Evolutionary conservation across 2,888 invertebrate genomes (phyloP).

Genomic region (Steinernema hermaphroditum): DNA sequence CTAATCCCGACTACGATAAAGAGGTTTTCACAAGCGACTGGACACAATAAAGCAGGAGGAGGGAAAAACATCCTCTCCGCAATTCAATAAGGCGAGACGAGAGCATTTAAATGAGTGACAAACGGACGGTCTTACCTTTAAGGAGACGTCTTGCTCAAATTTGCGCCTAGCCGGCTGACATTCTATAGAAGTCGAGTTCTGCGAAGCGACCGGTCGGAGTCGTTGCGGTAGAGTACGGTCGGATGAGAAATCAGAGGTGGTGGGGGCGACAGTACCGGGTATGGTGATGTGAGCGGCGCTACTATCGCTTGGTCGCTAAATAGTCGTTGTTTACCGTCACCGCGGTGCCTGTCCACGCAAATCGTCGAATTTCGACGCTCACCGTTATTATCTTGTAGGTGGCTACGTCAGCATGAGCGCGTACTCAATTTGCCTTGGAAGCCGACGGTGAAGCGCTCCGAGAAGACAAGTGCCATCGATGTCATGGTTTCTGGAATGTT

Average conservation of each 20-base stretch:
- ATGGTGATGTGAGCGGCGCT: constrained; percentile 17
- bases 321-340: constrained; percentile 11
- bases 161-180: constrained; percentile 16
- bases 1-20: constrained; percentile 18
- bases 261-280: constrained; percentile 33
- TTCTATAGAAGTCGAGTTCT: constrained; percentile 6
- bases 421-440: constrained; percentile 83
- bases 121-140: not conserved
- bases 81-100: no score
- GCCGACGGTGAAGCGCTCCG: constrained; percentile 82
- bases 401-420: constrained; percentile 88
- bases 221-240: constrained; percentile 8
- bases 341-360: constrained; percentile 3
- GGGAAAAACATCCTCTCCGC: not conserved
- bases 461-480: constrained; percentile 91
- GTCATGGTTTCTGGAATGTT: constrained; percentile 58
- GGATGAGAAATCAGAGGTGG: constrained; percentile 33
- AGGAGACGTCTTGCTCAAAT: not conserved
- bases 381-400: constrained; percentile 71
- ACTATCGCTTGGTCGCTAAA: not conserved
- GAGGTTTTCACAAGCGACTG: not conserved
- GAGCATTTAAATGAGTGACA: not conserved
- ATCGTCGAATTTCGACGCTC: not conserved
- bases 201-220: not conserved
- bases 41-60: not conserved